A percentile compares a stretch with the other conserved stretches of the same genome.
These are phyloP conservation scores for Drosophila santomea DNA, from an alignment of 1,140 invertebrate species.

Conservation along the genomic window DNA sequence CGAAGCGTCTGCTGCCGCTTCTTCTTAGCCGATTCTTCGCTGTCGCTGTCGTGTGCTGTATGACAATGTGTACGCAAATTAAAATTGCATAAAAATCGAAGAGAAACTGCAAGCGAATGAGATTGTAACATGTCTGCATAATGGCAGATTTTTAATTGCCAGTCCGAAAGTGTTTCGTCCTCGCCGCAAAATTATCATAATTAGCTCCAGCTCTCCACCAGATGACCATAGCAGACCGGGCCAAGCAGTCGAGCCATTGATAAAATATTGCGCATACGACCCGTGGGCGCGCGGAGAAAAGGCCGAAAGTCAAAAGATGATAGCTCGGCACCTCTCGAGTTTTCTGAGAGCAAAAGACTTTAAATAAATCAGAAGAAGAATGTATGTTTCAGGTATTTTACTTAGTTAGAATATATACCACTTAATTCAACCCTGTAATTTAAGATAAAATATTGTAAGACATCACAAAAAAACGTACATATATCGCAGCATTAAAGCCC, in stretches of 20 bases:
- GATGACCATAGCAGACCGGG: conserved; percentile 12
- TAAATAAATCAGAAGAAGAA: background rate
- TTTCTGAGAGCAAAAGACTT: background rate
- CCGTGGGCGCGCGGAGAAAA: conserved; percentile 4
- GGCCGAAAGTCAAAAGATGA: background rate
- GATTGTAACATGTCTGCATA: conserved; percentile 67
- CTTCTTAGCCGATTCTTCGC: conserved; percentile 3
- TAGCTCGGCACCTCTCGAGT: background rate
- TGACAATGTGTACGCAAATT: conserved; percentile 79
- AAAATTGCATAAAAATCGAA: conserved; percentile 71
- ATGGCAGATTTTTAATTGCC: conserved; percentile 81
- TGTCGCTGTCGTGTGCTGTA: conserved; percentile 33
- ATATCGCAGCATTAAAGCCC: no score
- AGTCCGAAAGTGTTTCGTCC: conserved; percentile 55
- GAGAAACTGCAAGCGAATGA: conserved; percentile 45
- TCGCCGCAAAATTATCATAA: conserved; percentile 70
- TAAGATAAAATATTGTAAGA: background rate
- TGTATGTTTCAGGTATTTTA: no score
- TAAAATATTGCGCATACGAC: conserved; percentile 59
- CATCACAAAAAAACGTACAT: no score
- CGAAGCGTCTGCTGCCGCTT: background rate
- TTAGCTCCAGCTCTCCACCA: conserved; percentile 33
- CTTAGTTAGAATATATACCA: no score
- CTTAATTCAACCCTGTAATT: no score
- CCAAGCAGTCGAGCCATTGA: conserved; percentile 47